Evolutionary conservation across 2,797 vertebrate genomes (phyloP).

Genomic region (Okamejei kenojei): DNA sequence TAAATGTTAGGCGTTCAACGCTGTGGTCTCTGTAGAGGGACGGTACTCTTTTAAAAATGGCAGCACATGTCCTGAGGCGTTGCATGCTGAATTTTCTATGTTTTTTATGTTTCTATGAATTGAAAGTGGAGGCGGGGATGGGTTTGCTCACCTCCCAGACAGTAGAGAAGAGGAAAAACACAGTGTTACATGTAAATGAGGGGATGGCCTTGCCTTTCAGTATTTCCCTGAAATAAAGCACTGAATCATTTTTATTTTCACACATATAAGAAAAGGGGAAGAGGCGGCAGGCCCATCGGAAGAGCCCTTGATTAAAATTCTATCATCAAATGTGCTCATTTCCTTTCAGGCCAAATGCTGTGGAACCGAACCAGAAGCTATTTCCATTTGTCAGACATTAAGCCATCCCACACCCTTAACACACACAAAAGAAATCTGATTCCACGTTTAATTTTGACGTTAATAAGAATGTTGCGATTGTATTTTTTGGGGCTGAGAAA

Average conservation of each 20-base stretch:
- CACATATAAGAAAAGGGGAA: not conserved
- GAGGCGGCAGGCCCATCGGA: no score
- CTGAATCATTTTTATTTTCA: not conserved
- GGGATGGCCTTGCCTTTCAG: not conserved
- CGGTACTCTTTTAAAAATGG: no score
- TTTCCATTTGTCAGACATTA: not conserved
- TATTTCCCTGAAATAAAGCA: no score
- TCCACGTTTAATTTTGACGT: not conserved
- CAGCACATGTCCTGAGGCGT: no score
- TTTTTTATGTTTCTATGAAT: no score
- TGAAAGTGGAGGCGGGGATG: no score
- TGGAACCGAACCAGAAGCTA: not conserved
- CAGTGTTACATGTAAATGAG: not conserved
- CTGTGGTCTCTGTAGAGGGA: no score
- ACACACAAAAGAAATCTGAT: not conserved
- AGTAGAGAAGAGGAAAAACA: not conserved
- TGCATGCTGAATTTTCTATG: no score
- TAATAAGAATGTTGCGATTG: not conserved
- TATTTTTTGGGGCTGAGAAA: not conserved
- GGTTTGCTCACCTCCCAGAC: not conserved
- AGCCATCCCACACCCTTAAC: not conserved
- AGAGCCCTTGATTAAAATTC: not conserved
- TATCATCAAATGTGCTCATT: slow-evolving; percentile 30
- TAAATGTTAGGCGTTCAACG: no score
- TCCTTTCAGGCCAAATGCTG: slow-evolving; percentile 12